phyloP scores from a whole-genome alignment of 1,140 invertebrate genomes.

The Polypedilum vanderplanki region DNA sequence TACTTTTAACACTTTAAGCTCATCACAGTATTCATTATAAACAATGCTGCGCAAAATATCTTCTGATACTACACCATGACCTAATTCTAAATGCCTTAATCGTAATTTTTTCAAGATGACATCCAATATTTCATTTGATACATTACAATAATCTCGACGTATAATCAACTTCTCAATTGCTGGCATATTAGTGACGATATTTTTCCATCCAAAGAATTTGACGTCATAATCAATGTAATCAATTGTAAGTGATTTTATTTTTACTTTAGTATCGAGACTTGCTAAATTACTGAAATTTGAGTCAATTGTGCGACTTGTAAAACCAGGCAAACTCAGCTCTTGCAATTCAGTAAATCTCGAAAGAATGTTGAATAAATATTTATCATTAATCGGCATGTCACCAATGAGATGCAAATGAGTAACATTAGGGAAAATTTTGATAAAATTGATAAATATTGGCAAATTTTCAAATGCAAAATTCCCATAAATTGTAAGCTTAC shows the following conservation, averaged over 20 bases:
- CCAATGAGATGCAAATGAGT: background rate
- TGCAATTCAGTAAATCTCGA: background rate
- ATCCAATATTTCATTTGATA: conserved; percentile 11
- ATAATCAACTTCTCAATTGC: conserved; percentile 18
- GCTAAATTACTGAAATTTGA: background rate
- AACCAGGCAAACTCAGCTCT: background rate
- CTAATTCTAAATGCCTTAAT: background rate
- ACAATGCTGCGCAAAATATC: background rate
- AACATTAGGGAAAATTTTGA: conserved; percentile 29
- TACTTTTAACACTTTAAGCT: background rate
- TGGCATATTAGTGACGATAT: background rate
- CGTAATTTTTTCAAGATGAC: background rate
- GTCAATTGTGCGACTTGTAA: background rate
- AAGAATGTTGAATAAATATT: conserved; percentile 30
- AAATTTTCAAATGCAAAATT: conserved; percentile 29
- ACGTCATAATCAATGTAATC: conserved; percentile 26
- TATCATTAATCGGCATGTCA: conserved; percentile 18
- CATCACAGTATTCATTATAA: background rate
- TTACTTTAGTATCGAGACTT: background rate
- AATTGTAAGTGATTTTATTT: background rate
- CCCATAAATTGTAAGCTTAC: background rate
- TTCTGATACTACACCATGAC: background rate
- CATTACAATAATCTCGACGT: background rate
- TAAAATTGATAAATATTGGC: conserved; percentile 27
- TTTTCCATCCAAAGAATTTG: conserved; percentile 22